A percentile compares a stretch with the other conserved stretches of the same genome.
Conservation (phyloP, 2,797 vertebrate genomes). For the Catostomus latipinnis region DNA sequence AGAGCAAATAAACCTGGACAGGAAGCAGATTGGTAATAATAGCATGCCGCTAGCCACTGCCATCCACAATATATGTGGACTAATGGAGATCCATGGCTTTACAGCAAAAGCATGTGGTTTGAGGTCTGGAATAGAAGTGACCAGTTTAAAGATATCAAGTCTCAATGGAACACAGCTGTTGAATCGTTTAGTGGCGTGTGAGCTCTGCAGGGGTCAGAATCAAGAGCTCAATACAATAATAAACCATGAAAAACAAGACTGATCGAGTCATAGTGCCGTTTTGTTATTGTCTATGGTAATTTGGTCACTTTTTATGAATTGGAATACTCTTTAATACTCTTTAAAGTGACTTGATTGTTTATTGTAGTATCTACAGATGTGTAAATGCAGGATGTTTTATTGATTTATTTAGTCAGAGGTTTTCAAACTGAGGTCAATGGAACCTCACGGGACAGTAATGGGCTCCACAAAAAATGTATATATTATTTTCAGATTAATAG, state of each 20-base stretch:
- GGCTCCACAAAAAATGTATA: too few species aligned
- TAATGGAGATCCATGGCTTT: slow-evolving; percentile 35
- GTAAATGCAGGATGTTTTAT: neutral
- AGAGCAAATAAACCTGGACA: slow-evolving; percentile 38
- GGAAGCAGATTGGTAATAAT: slow-evolving; percentile 23
- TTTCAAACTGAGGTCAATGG: too few species aligned
- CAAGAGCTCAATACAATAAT: neutral
- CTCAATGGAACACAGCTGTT: slow-evolving; percentile 70
- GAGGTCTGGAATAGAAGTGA: slow-evolving; percentile 58
- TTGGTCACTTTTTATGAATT: neutral
- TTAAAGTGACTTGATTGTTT: neutral
- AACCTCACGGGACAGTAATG: too few species aligned
- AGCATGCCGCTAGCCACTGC: slow-evolving; percentile 2
- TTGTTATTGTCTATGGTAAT: neutral
- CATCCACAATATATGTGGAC: slow-evolving; percentile 58
- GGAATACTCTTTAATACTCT: neutral
- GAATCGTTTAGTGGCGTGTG: slow-evolving; percentile 66
- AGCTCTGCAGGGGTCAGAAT: neutral
- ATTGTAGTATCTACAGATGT: neutral
- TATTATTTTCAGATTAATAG: too few species aligned
- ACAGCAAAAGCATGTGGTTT: slow-evolving; percentile 54
- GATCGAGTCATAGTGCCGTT: neutral
- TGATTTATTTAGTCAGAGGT: too few species aligned
- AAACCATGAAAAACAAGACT: neutral
- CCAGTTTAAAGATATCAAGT: slow-evolving; percentile 64